These are phyloP conservation scores for Pangasius djambal DNA, from an alignment of 2,797 vertebrate genomes.

Conservation along the genomic window DNA sequence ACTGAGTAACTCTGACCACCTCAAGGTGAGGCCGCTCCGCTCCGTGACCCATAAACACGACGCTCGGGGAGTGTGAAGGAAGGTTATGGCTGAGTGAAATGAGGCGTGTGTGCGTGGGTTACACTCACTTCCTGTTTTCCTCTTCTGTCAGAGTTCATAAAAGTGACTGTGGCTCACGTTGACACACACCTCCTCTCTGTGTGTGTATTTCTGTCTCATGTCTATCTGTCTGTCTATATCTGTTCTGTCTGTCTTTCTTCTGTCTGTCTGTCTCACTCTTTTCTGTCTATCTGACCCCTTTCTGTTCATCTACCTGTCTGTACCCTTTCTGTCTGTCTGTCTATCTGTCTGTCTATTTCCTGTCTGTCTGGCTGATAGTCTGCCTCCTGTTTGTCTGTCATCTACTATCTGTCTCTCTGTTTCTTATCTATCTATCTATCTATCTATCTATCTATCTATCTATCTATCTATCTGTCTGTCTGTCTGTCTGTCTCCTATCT, in stretches of 20 bases:
- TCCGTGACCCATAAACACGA: neutral
- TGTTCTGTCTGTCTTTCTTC: neutral
- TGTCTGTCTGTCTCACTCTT: neutral
- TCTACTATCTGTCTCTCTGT: neutral
- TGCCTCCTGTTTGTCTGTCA: neutral
- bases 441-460: neutral
- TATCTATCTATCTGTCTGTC: neutral
- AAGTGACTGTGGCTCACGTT: neutral
- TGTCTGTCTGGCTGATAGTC: neutral
- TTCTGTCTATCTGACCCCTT: neutral
- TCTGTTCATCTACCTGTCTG: neutral
- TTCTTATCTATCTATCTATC: neutral
- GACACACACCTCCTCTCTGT: neutral
- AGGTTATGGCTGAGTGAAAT: conserved; percentile 19
- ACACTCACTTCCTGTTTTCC: conserved; percentile 25
- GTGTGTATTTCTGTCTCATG: neutral
- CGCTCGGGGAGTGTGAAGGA: neutral
- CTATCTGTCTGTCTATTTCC: neutral
- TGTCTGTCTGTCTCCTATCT: neutral
- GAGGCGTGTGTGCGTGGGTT: conserved; percentile 1
- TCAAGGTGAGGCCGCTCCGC: neutral
- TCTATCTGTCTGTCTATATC: neutral
- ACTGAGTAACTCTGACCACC: neutral
- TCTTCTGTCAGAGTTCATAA: neutral
- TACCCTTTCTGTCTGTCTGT: neutral